Percentiles rank a stretch among this genome's conserved stretches.
phyloP scores from a whole-genome alignment of 2,797 vertebrate species.

The Acrossocheilus fasciatus region DNA sequence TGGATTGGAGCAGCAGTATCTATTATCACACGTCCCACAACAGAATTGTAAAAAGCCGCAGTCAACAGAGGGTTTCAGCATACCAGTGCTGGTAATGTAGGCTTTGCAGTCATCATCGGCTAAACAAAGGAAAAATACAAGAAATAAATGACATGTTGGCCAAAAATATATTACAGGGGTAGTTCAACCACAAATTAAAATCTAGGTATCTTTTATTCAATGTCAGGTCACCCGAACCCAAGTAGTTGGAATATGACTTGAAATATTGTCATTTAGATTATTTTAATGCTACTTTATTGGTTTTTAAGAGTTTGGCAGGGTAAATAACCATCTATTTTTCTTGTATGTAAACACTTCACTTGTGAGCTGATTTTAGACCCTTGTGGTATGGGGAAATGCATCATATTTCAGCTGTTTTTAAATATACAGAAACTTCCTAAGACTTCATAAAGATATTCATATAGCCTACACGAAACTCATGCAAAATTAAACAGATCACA shows the following conservation, averaged over 20 bases:
- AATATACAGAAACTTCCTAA: neutral
- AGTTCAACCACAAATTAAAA: neutral
- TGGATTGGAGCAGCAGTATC: slow-evolving; percentile 56
- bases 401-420: neutral
- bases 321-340: neutral
- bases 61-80: accelerated
- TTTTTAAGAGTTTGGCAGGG: neutral
- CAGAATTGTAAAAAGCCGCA: neutral
- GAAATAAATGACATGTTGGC: neutral
- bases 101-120: slow-evolving; percentile 48
- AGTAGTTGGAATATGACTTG: neutral
- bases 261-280: neutral
- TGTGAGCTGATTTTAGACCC: neutral
- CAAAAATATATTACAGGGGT: neutral
- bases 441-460: neutral
- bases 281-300: neutral
- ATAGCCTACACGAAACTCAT: neutral
- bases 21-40: slow-evolving; percentile 64
- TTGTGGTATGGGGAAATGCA: neutral
- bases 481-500: neutral
- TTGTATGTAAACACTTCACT: neutral
- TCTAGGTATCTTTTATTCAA: neutral
- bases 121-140: slow-evolving; percentile 6
- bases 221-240: neutral
- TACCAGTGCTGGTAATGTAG: accelerated